Evolutionary conservation across 2,113 vertebrate genomes (phyloP), one percentile per base, ranked within the genome.

Genomic region (Mesembrinibis cayennensis): DNA sequence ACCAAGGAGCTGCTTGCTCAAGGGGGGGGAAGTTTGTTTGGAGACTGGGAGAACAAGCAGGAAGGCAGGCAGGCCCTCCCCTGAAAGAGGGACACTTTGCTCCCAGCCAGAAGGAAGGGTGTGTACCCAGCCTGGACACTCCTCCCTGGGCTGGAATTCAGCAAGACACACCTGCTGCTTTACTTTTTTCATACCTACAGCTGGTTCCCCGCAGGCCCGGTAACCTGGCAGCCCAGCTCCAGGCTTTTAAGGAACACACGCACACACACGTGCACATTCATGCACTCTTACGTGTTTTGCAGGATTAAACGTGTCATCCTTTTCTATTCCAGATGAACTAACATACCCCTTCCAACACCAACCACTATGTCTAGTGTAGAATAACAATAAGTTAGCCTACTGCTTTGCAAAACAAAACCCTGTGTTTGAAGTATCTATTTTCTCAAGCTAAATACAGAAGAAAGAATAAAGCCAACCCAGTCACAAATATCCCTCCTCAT

Each of bases 131-230:
- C 55, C 25, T 84, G 80, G 74, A 94, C 90, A 88, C 90, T 93
- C 95, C 96, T 97, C 95, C 94, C 96, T 23, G 13, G 72, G 81
- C 73, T 97, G 97, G 96, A 96, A 97, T 97, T 95, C 91, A 95
- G 56, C 23, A 76, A 69, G 62, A 70, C 87, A 94, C 83, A 96
- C 90, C 97, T 96, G 90, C 58, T 94, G 73, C 61, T 89, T 90
- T 89, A 61, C 50, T 86, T 71, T 82, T 63, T 85, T 96, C 62
- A n/a, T 76, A 73, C 52, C 34, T 72, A 87, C 67, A 95, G 79
- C 72, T 85, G 93, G 62, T 59, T 96, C 82, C 78, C n/a, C 53
- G 78, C 65, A 65, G 77, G 79, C 58, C 69, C 25, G 2, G 55
- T 78, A 79, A 81, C 47, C 82, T 79, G 65, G 70, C 82, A 92